Evolutionary conservation across 2,888 invertebrate genomes (phyloP), one percentile per base, ranked within the genome.

Genomic region (Nomada flava): DNA sequence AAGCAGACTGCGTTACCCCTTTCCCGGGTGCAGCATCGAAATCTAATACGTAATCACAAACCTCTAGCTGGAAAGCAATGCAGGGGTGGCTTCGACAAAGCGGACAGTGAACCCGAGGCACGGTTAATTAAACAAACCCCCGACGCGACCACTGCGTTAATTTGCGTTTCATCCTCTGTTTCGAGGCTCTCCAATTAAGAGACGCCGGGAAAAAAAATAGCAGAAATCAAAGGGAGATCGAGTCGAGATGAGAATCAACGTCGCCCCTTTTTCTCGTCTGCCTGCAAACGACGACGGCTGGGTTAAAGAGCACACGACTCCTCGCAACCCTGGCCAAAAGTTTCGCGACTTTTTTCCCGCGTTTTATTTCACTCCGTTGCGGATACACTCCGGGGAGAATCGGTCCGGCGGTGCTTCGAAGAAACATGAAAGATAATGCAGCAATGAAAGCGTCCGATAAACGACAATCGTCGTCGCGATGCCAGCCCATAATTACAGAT

Each of bases 401-500:
- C 26, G 29, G 42, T n/a, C 10, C 20, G 60, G 7, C 13, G 53
- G n/a, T 15, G 13, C 23, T 15, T 29, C 13, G 53, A 47, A 29
- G n/a, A 74, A 59, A 13, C 3, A 15, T 18, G 2, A n/a, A 10
- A 20, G 0, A 53, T 7, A 13, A 29, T 4, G 7, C 20, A 18
- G 29, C 44, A 44, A 55, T 18, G 55, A 53, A 62, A 71, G 15
- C 53, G 9, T 76, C 42, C 55, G 9, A 53, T 18, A 15, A 62
- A 29, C 57, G 64, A 59, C 53, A 50, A 50, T 36, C 29, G 50
- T 26, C 42, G 26, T n/a, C 68, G 73, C 64, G 50, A 81, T 26
- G 81, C 62, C 82, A 82, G 71, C 71, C 82, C 53, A 75, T 68
- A 15, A 70, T 70, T 53, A 68, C 52, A 57, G 50, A 71, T 57